These are phyloP conservation scores for Acrossocheilus wenchowensis DNA, from an alignment of 2,797 vertebrate genomes.

Conservation along the genomic window DNA sequence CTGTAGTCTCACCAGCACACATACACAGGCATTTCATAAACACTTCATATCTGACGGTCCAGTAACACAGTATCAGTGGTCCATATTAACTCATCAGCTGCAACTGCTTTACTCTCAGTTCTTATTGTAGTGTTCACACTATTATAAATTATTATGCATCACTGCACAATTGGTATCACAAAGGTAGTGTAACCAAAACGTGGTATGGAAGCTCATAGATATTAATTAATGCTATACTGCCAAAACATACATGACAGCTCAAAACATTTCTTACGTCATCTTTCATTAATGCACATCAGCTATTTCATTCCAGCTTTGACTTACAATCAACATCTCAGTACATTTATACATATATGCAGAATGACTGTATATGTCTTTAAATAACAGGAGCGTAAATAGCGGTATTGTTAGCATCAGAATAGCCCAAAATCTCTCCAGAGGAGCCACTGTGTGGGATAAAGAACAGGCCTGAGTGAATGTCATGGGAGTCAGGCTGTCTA, in stretches of 20 bases:
- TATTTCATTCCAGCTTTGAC: background rate
- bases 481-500: conserved; percentile 44
- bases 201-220: background rate
- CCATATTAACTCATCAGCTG: conserved; percentile 24
- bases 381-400: conserved; percentile 13
- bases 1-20: background rate
- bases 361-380: conserved; percentile 15
- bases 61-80: conserved; percentile 19
- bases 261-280: background rate
- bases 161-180: background rate
- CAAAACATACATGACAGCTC: background rate
- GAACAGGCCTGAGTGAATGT: conserved; percentile 28
- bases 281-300: background rate
- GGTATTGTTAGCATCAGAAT: background rate
- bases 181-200: conserved; percentile 27
- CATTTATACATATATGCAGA: background rate
- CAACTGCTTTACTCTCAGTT: background rate
- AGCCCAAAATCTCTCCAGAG: background rate
- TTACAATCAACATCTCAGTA: background rate
- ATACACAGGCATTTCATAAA: conserved; percentile 40
- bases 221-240: conserved; percentile 1
- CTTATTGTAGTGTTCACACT: conserved; percentile 34
- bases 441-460: conserved; percentile 34
- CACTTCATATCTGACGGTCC: conserved; percentile 33
- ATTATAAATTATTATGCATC: background rate